Base-by-base conservation (phyloP, 2,888 invertebrate species). In the Epinotia brunnichana region DNA sequence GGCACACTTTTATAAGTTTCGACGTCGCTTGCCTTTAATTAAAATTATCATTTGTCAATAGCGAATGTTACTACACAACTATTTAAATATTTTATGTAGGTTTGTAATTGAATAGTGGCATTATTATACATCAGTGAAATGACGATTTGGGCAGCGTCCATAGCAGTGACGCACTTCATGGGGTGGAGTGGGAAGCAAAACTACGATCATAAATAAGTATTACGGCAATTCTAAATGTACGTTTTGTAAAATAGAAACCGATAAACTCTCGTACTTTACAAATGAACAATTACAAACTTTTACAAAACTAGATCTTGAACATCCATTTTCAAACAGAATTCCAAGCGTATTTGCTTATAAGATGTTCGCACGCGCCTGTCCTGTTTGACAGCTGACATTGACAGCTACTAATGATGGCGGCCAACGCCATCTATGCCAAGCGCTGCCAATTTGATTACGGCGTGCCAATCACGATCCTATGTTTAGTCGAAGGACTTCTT, bases 11-110 rank as follows among this genome's bases (percentile, higher is more conserved):
- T 85, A 87, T 88, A 84, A 84, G 84, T 83, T 84, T 81, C 76
- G 84, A 83, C 84, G 84, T 78, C 81, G 82, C 79, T 76, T 64
- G 77, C 79, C 76, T 86, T 84, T 84, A 83, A 87, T 88, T 85
- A 85, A 89, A 85, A 86, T 83, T 78, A 80, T 77, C 82, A 79
- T 85, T 79, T 83, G 81, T 83, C 83, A 85, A 83, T 79, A 51
- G 44, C 48, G 64, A 68, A 73, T 72, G 63, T 73, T 75, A 75
- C 74, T 69, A 71, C 59, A 11, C 3, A 39, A 53, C 15, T 35
- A 35, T 35, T 35, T 35, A 0, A 9, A 35, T 35, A 35, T 35
- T 35, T 35, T 9, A 3, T 35, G 9, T 35, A 35, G 9, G 35
- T 35, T 35, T 7, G 11, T 41, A 13, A 41, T 60, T 41, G 35